These are phyloP conservation scores for Stomatorhinus walkeri DNA, from an alignment of 2,797 vertebrate species.

Conservation along the genomic window DNA sequence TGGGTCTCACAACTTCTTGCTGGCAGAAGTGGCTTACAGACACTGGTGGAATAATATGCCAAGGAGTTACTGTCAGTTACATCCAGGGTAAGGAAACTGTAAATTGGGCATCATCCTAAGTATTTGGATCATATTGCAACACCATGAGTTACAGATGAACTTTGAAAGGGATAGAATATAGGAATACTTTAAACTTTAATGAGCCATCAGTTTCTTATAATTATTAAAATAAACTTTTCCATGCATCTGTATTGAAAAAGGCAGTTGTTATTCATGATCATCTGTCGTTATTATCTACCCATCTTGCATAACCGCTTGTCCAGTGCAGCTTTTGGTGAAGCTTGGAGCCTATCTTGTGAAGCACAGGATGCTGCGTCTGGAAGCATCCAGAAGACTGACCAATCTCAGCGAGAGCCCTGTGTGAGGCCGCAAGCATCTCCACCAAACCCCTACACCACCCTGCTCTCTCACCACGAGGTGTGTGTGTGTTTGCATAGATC, in stretches of 20 bases:
- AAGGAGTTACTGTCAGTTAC: neutral
- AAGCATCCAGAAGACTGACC: neutral
- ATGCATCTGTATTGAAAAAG: neutral
- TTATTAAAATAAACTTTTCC: neutral
- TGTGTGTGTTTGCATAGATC: too few relatives aligned
- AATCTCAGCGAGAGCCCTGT: neutral
- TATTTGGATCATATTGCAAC: neutral
- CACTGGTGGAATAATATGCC: neutral
- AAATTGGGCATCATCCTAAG: neutral
- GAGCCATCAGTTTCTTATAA: neutral
- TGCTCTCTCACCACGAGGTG: neutral
- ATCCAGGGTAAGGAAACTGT: neutral
- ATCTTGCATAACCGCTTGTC: neutral
- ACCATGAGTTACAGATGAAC: neutral
- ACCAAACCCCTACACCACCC: neutral
- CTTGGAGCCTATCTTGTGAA: neutral
- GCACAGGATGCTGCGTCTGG: neutral
- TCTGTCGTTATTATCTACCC: neutral
- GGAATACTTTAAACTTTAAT: neutral
- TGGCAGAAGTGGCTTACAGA: neutral
- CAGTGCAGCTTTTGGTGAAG: neutral
- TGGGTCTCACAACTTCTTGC: constrained; percentile 6
- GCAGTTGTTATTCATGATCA: neutral
- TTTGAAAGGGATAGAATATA: neutral
- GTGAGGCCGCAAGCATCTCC: neutral